phyloP scores from a whole-genome alignment of 2,113 vertebrate species.

The Hoplias malabaricus region DNA sequence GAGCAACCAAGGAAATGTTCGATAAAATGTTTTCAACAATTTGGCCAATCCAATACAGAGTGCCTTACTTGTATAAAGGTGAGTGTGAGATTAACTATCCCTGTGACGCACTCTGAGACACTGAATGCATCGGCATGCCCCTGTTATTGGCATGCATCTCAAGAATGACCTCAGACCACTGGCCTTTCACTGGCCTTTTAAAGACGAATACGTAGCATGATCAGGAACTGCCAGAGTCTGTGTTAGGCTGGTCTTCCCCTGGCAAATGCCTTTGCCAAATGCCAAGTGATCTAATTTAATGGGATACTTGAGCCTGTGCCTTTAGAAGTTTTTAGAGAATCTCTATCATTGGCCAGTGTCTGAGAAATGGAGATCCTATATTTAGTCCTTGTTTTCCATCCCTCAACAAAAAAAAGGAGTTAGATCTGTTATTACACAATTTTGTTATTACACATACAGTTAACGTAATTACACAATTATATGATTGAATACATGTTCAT shows the following conservation, averaged over 20 bases:
- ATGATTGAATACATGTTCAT: no score
- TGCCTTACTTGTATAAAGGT: not conserved
- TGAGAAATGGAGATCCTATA: not conserved
- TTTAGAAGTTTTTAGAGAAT: constrained; percentile 25
- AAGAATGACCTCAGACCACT: constrained; percentile 11
- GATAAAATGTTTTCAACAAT: not conserved
- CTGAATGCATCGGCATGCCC: constrained; percentile 15
- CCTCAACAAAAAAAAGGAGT: not conserved
- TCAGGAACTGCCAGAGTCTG: constrained; percentile 3
- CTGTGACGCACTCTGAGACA: constrained; percentile 26
- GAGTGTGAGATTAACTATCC: not conserved
- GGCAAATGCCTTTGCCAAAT: constrained; percentile 42
- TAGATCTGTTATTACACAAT: not conserved
- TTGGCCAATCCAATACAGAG: not conserved
- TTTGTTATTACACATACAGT: no score
- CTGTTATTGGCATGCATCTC: constrained; percentile 32
- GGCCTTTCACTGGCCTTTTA: constrained; percentile 28
- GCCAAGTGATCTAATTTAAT: constrained; percentile 45
- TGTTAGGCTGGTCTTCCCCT: not conserved
- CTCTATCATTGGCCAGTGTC: constrained; percentile 43
- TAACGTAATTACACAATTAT: no score
- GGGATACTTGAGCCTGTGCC: constrained; percentile 34
- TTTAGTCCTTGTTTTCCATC: not conserved
- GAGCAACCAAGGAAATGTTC: not conserved
- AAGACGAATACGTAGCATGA: constrained; percentile 27